A percentile compares a stretch with the other conserved stretches of the same genome.
Conservation (phyloP, 2,113 vertebrate species). For the Ciconia maguari region DNA sequence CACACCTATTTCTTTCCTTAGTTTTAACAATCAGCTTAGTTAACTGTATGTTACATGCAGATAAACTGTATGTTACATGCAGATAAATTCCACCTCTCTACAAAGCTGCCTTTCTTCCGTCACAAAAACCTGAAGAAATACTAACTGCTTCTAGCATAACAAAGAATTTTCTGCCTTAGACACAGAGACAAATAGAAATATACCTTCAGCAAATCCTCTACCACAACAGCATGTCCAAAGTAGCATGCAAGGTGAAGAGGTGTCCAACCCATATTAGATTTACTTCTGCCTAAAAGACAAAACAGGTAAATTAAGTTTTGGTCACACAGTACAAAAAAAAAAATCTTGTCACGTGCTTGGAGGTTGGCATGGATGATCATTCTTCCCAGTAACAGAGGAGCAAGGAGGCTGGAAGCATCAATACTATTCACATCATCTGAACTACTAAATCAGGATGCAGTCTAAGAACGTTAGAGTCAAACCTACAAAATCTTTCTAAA, state of each 20-base stretch:
- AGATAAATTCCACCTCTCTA: neutral
- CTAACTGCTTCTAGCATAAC: neutral
- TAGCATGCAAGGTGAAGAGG: slow-evolving; percentile 89
- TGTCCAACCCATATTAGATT: slow-evolving; percentile 86
- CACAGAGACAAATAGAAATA: neutral
- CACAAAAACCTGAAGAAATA: neutral
- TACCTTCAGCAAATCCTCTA: slow-evolving; percentile 89
- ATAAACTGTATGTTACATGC: neutral
- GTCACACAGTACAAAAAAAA: neutral
- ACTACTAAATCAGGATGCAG: neutral
- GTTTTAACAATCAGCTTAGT: neutral
- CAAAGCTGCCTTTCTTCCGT: neutral
- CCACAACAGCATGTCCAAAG: slow-evolving; percentile 85
- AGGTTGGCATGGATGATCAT: neutral
- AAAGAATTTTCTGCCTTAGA: neutral
- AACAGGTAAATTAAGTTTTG: neutral
- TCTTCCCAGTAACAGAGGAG: neutral
- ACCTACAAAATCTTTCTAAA: neutral
- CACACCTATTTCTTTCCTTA: neutral
- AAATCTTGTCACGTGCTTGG: neutral
- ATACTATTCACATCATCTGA: neutral
- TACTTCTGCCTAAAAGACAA: slow-evolving; percentile 76
- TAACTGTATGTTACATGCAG: neutral
- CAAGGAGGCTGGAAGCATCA: neutral
- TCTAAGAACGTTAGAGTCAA: neutral